Percentiles rank a stretch among this genome's conserved stretches.
Conservation (phyloP, 1,140 invertebrate genomes). For the Orius laevigatus region DNA sequence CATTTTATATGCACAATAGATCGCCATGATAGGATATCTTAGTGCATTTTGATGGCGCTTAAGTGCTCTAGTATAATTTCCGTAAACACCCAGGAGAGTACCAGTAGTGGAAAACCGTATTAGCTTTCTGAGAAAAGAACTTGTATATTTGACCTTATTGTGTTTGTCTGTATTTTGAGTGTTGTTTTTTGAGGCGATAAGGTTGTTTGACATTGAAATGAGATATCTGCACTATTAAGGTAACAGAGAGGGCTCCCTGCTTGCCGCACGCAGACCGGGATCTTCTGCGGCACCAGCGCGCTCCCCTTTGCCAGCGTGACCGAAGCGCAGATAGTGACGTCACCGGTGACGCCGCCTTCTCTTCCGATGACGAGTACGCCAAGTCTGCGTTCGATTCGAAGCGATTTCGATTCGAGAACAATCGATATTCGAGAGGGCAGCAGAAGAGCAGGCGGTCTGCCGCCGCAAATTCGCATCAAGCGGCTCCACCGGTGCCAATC, state of each 20-base stretch:
- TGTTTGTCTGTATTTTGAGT: too few species aligned
- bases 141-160: too few species aligned
- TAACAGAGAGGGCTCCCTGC: slow-evolving; percentile 6
- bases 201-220: not conserved
- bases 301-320: slow-evolving; percentile 8
- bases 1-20: too few species aligned
- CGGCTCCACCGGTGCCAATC: too few species aligned
- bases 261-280: slow-evolving; percentile 1
- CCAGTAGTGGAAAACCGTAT: too few species aligned
- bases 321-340: slow-evolving; percentile 13
- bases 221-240: too few species aligned
- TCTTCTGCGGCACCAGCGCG: not conserved
- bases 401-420: slow-evolving; percentile 15
- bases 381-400: slow-evolving; percentile 13
- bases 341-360: slow-evolving; percentile 15
- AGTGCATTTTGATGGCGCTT: too few species aligned
- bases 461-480: not conserved
- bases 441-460: not conserved
- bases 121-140: too few species aligned
- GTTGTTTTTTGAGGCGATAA: too few species aligned
- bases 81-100: too few species aligned
- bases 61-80: too few species aligned
- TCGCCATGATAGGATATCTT: too few species aligned
- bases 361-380: slow-evolving; percentile 13
- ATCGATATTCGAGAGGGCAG: slow-evolving; percentile 11